Evolutionary conservation across 2,888 invertebrate species (phyloP).

Genomic region (Catocala sponsa): DNA sequence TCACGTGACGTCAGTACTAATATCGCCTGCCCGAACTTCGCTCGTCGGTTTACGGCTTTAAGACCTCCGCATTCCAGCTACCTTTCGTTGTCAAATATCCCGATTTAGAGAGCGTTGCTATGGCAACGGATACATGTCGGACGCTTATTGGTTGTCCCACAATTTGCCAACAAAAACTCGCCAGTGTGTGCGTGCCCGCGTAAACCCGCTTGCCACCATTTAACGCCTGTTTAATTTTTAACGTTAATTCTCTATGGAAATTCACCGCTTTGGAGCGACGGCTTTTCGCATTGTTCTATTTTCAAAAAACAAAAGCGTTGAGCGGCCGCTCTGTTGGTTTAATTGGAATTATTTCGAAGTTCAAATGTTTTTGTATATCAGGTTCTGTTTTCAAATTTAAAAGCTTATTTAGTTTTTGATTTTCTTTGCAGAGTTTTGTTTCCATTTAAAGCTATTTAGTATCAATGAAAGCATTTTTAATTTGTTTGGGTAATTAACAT

Average conservation of each 20-base stretch:
- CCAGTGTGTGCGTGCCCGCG: slow-evolving; percentile 12
- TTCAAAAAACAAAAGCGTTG: slow-evolving; percentile 16
- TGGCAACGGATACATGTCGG: slow-evolving; percentile 5
- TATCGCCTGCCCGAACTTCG: slow-evolving; percentile 12
- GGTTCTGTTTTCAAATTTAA: slow-evolving; percentile 1
- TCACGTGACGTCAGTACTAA: slow-evolving; percentile 47
- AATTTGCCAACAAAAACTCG: background rate
- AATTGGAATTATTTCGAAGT: slow-evolving; percentile 30
- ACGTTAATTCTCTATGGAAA: slow-evolving; percentile 30
- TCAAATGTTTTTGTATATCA: slow-evolving; percentile 19
- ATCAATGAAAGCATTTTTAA: too few species aligned
- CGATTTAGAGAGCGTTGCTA: slow-evolving; percentile 7
- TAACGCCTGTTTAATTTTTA: slow-evolving; percentile 22
- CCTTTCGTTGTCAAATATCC: background rate
- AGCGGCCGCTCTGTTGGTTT: slow-evolving; percentile 11
- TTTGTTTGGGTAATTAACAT: too few species aligned
- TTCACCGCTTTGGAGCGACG: slow-evolving; percentile 9
- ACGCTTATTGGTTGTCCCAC: background rate
- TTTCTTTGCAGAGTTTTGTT: too few species aligned
- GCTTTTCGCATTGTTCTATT: slow-evolving; percentile 16
- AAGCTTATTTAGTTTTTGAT: background rate
- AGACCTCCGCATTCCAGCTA: slow-evolving; percentile 1
- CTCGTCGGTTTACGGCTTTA: slow-evolving; percentile 7
- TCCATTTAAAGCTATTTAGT: too few species aligned
- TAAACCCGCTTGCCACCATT: slow-evolving; percentile 16